phyloP scores from a whole-genome alignment of 2,888 invertebrate genomes.

The Oegoconia quadripuncta region DNA sequence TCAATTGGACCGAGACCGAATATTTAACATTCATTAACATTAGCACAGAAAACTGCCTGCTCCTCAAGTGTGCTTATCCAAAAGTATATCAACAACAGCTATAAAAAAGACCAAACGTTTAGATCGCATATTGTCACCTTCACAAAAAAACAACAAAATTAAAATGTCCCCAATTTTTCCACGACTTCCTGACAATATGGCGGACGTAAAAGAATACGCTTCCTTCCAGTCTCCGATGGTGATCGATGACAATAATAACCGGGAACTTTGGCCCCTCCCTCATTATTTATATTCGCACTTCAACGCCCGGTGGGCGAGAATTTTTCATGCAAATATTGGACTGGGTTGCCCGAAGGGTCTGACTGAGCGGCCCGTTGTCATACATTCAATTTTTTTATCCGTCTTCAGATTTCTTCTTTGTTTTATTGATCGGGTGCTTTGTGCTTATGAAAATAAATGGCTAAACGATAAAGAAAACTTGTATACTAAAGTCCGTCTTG shows the following conservation, averaged over 20 bases:
- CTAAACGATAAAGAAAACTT: no score
- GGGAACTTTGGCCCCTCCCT: slow-evolving; percentile 41
- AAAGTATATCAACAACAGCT: no score
- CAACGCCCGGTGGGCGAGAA: slow-evolving; percentile 42
- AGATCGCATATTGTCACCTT: no score
- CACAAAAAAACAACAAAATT: not conserved
- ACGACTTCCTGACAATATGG: slow-evolving; percentile 24
- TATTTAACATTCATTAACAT: no score
- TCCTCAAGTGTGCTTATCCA: no score
- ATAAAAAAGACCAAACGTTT: no score
- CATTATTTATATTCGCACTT: slow-evolving; percentile 66
- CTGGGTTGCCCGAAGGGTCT: slow-evolving; percentile 21
- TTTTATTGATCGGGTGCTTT: not conserved
- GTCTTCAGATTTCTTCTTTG: not conserved
- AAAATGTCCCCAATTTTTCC: not conserved
- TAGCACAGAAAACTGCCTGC: no score
- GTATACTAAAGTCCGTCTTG: no score
- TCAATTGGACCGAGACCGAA: no score
- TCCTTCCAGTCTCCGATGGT: slow-evolving; percentile 33
- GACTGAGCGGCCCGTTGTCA: no score
- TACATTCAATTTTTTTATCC: slow-evolving; percentile 19
- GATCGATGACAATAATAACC: slow-evolving; percentile 59
- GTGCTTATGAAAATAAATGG: no score
- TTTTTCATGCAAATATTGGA: slow-evolving; percentile 63
- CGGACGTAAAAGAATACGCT: slow-evolving; percentile 35